Evolutionary conservation across 1,140 invertebrate species (phyloP).

Genomic region (Listronotus oregonensis): DNA sequence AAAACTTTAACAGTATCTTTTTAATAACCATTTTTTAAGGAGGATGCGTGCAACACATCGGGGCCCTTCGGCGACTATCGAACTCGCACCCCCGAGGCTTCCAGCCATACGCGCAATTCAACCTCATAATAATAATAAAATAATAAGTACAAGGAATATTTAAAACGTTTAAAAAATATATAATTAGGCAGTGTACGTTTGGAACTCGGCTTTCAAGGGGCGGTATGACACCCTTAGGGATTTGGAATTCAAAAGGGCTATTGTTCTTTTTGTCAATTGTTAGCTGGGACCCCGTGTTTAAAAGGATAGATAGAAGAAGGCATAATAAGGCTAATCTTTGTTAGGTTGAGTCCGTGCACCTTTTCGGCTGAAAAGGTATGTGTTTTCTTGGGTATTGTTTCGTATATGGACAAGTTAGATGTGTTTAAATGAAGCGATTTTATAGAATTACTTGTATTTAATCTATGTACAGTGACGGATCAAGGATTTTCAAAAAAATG

Average conservation of each 20-base stretch:
- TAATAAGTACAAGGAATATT: slow-evolving; percentile 3
- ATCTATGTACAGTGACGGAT: too few relatives aligned
- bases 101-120: slow-evolving; percentile 7
- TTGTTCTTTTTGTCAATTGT: slow-evolving; percentile 18
- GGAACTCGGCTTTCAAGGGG: not conserved
- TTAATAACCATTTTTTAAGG: slow-evolving; percentile 9
- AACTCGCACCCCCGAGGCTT: not conserved
- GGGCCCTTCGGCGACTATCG: slow-evolving; percentile 1
- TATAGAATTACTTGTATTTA: too few relatives aligned
- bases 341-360: too few relatives aligned
- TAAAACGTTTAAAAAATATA: slow-evolving; percentile 1
- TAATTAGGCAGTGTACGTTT: slow-evolving; percentile 9
- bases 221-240: slow-evolving; percentile 17
- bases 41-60: not conserved
- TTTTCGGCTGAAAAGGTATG: too few relatives aligned
- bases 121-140: slow-evolving; percentile 4
- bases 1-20: slow-evolving; percentile 16
- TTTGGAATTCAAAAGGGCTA: slow-evolving; percentile 10
- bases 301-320: not conserved
- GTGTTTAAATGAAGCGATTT: too few relatives aligned
- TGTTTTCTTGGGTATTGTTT: too few relatives aligned
- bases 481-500: too few relatives aligned
- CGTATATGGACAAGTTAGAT: too few relatives aligned
- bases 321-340: slow-evolving; percentile 2
- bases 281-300: slow-evolving; percentile 1